Conservation (phyloP, 2,888 invertebrate genomes). For the Mactromeris polynyma region DNA sequence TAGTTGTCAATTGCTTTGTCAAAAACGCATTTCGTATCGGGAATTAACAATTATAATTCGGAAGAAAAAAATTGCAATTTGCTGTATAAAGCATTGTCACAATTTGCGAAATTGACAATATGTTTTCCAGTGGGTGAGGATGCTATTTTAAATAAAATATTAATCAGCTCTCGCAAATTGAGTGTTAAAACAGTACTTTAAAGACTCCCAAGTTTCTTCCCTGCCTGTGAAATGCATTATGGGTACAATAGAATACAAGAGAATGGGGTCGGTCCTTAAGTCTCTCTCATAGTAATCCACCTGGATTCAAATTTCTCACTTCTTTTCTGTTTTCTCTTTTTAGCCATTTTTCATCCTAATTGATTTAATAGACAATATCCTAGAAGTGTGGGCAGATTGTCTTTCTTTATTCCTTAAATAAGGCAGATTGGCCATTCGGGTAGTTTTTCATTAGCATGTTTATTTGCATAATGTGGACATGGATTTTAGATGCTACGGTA, state of each 20-base stretch:
- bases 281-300: slow-evolving; percentile 41
- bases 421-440: slow-evolving; percentile 51
- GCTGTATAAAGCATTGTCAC: background rate
- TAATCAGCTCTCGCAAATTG: background rate
- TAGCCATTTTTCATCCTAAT: slow-evolving; percentile 46
- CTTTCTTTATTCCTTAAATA: slow-evolving; percentile 32
- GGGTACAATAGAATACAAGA: slow-evolving; percentile 3
- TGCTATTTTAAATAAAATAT: background rate
- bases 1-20: too few relatives aligned
- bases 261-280: background rate
- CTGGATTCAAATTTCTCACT: slow-evolving; percentile 32
- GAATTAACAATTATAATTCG: background rate
- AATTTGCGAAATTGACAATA: background rate
- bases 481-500: slow-evolving; percentile 61
- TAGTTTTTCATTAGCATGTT: slow-evolving; percentile 39
- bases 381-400: slow-evolving; percentile 37
- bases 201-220: background rate
- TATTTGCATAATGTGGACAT: slow-evolving; percentile 71
- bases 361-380: slow-evolving; percentile 51
- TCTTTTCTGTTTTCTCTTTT: slow-evolving; percentile 33
- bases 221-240: slow-evolving; percentile 16
- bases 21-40: background rate
- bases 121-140: background rate
- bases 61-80: background rate
- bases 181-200: background rate